Conservation (phyloP, 2,113 vertebrate genomes). For the Electrona antarctica region DNA sequence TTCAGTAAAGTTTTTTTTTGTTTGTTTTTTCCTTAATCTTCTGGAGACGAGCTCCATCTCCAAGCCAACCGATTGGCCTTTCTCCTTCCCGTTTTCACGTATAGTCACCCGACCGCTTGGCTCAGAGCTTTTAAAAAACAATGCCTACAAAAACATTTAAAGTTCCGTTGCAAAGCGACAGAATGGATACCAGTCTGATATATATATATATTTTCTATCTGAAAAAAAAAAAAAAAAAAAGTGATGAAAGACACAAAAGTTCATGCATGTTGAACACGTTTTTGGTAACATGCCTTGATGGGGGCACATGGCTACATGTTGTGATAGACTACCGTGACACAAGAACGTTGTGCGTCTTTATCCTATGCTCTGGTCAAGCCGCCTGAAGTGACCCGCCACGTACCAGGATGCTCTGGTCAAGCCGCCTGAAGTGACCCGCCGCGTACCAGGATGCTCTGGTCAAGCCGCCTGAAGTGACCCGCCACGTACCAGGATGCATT, state of each 20-base stretch:
- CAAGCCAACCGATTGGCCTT: constrained; percentile 16
- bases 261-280: constrained; percentile 44
- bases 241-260: constrained; percentile 26
- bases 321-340: constrained; percentile 23
- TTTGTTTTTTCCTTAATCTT: constrained; percentile 16
- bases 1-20: constrained; percentile 31
- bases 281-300: constrained; percentile 49
- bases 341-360: not conserved
- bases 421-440: no score
- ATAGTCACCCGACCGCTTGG: constrained; percentile 44
- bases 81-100: constrained; percentile 28
- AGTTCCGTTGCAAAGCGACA: constrained; percentile 49
- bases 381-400: no score
- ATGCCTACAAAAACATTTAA: constrained; percentile 58
- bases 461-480: no score
- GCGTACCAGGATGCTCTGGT: no score
- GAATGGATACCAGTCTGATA: constrained; percentile 29
- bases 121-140: constrained; percentile 57
- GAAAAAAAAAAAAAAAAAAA: constrained; percentile 2
- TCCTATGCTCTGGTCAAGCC: no score
- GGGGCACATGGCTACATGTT: not conserved
- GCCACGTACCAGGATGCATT: constrained; percentile 55
- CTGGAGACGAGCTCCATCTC: constrained; percentile 46
- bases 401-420: no score
- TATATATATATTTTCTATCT: constrained; percentile 7